Percentiles rank a stretch among this genome's conserved stretches.
These are phyloP conservation scores for Bilobella aurantiaca DNA, from an alignment of 1,140 invertebrate genomes.

Conservation along the genomic window DNA sequence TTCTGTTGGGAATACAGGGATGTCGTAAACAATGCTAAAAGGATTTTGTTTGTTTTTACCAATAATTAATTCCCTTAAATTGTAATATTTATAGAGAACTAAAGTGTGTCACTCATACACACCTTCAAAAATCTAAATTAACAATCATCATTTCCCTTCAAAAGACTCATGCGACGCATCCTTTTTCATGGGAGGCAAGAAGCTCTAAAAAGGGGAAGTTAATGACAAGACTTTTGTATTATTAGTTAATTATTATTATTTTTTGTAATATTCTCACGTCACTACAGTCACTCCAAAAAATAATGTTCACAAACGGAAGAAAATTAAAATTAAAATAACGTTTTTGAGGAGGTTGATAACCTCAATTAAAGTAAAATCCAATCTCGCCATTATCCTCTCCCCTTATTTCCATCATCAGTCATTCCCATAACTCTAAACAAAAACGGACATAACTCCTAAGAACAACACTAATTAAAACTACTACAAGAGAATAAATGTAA, in stretches of 20 bases:
- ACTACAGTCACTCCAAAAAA: not conserved
- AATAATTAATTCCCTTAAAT: not conserved
- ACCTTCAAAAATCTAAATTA: not conserved
- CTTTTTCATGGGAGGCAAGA: not conserved
- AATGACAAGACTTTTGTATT: constrained; percentile 6
- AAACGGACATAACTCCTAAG: not conserved
- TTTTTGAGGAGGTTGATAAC: too few relatives aligned
- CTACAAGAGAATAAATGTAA: not conserved
- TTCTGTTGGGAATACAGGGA: not conserved
- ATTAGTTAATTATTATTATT: constrained; percentile 1
- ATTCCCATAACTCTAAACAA: not conserved
- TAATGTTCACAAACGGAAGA: not conserved
- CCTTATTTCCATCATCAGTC: not conserved
- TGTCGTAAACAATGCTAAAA: constrained; percentile 3
- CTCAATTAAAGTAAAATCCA: not conserved
- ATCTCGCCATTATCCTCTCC: not conserved
- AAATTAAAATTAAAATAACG: not conserved
- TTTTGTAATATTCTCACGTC: not conserved
- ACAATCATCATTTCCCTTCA: not conserved
- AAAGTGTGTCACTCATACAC: not conserved
- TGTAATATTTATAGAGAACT: not conserved
- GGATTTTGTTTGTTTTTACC: not conserved
- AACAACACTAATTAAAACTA: not conserved
- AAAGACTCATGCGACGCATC: not conserved
- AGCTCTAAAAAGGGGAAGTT: not conserved